Conservation (phyloP, 2,797 vertebrate species). For the Loriculus beryllinus region DNA sequence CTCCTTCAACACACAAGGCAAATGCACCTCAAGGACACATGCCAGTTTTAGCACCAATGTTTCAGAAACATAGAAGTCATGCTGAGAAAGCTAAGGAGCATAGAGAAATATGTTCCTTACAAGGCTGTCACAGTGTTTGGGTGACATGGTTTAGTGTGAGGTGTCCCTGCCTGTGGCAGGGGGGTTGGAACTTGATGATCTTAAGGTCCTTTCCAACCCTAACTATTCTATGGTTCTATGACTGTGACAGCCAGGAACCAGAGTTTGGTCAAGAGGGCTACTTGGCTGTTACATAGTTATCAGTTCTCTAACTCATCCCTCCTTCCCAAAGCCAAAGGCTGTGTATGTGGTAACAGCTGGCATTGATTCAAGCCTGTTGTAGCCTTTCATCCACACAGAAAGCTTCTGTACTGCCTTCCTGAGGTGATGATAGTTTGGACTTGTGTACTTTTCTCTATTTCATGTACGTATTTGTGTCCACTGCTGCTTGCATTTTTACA, state of each 20-base stretch:
- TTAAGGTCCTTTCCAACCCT: no score
- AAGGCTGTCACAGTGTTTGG: not conserved
- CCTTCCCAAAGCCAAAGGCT: not conserved
- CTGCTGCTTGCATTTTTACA: not conserved
- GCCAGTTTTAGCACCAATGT: not conserved
- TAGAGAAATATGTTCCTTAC: not conserved
- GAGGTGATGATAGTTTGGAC: not conserved
- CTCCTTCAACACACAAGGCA: not conserved
- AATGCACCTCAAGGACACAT: not conserved
- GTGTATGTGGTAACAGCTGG: not conserved
- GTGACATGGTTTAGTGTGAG: no score
- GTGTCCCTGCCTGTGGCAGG: no score
- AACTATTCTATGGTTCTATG: no score
- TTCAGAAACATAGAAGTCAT: not conserved
- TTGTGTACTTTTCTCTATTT: not conserved
- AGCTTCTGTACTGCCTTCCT: not conserved
- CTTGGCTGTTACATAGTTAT: not conserved
- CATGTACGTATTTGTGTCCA: not conserved
- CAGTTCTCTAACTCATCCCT: not conserved
- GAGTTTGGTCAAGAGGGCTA: not conserved
- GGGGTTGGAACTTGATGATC: no score
- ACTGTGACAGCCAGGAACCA: no score
- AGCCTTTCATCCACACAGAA: not conserved
- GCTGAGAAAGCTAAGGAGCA: not conserved
- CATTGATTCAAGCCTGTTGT: not conserved